Evolutionary conservation across 2,113 vertebrate genomes (phyloP), one percentile per base, ranked within the genome.

Genomic region (Dasyurus viverrinus): DNA sequence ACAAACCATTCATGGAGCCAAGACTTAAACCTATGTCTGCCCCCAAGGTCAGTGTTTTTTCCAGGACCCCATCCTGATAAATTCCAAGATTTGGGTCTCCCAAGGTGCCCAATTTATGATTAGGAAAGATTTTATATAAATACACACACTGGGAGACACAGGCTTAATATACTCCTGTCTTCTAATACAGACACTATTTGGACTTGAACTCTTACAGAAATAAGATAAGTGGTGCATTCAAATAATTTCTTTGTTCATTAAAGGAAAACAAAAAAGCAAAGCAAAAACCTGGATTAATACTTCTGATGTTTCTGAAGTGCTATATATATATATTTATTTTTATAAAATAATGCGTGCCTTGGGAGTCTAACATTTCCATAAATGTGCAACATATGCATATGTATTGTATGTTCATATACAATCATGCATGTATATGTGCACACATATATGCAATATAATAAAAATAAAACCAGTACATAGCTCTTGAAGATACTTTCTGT

Each of bases 151-250:
- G 91, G 94, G 92, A 98, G 97, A 97, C 95, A 94, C 93, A 96
- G 94, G 93, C 97, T 98, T 54, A 91, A 97, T 95, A 96, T 98
- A 93, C 93, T 98, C 94, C 97, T 98, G 97, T 98, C 95, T 96
- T 98, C 96, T 97, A 95, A 96, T 93, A 96, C 53, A 96, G 96
- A 97, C 97, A 95, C 96, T 98, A 97, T 96, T 98, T 96, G 97
- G 96, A 97, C 96, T 98, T 98, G 46, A 48, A 96, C 36, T 52
- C 98, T 98, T 97, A 95, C 95, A 97, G 97, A 97, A 97, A 94
- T 96, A 98, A 99, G 98, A 98, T 76, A 95, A 96, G 95, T 96
- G 95, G 93, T 54, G 42, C 97, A 98, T 98, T 98, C 97, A 98
- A 98, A 98, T 98, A 97, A 97, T 95, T 97, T 55, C 96, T 96